Percentiles rank a stretch among this genome's conserved stretches.
Conservation (phyloP, 92 coral and sea anemone genomes). For the Zoanthus sociatus region DNA sequence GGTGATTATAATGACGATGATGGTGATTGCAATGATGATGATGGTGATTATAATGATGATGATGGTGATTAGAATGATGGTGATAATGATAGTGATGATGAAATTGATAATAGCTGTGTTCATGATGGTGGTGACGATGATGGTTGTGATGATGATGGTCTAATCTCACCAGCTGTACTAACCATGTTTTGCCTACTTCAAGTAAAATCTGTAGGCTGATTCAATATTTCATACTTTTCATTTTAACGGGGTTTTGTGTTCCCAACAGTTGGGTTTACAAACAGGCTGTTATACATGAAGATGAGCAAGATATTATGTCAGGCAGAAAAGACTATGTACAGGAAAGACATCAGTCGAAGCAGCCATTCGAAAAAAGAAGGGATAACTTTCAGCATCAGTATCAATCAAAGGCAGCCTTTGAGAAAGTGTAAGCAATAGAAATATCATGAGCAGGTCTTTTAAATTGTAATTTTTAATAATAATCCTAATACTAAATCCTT, state of each 20-base stretch:
- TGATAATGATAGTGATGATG: no score
- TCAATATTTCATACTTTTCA: background rate
- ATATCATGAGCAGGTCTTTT: background rate
- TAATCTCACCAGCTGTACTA: no score
- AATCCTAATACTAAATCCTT: no score
- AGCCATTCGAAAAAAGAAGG: conserved; percentile 50
- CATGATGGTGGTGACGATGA: no score
- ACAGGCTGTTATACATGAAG: conserved; percentile 93
- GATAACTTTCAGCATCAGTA: conserved; percentile 60
- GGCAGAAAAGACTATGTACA: conserved; percentile 71
- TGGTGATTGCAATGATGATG: background rate
- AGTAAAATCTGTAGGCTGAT: no score
- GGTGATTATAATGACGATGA: background rate
- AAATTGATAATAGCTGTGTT: no score
- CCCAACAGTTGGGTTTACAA: conserved; percentile 92
- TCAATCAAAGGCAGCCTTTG: conserved; percentile 47
- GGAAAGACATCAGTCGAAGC: conserved; percentile 53
- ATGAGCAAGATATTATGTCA: conserved; percentile 72
- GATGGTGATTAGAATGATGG: background rate
- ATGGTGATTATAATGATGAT: background rate
- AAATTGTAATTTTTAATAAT: no score
- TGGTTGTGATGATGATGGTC: no score
- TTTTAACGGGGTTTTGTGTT: background rate
- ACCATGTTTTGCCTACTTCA: no score
- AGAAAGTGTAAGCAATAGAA: conserved; percentile 2